Conservation (phyloP, 2,797 vertebrate species). For the Etheostoma perlongum region DNA sequence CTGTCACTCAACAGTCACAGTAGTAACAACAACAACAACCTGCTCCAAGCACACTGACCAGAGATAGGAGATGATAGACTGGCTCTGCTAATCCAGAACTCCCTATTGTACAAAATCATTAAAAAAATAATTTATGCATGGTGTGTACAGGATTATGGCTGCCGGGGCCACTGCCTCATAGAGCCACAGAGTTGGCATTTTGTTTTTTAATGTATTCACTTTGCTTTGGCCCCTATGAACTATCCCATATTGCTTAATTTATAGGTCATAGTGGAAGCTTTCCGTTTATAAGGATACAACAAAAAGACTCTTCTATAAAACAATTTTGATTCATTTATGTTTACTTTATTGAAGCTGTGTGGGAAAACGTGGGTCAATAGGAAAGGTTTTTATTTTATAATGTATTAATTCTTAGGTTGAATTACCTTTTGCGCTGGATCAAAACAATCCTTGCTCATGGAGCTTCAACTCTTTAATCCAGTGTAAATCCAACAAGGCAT, state of each 20-base stretch:
- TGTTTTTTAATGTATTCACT: background rate
- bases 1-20: too few relatives aligned
- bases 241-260: background rate
- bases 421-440: background rate
- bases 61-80: too few relatives aligned
- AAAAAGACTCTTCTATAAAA: too few relatives aligned
- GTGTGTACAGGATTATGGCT: too few relatives aligned
- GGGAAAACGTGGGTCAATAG: too few relatives aligned
- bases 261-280: background rate
- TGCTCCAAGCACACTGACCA: too few relatives aligned
- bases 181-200: background rate
- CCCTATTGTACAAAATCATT: too few relatives aligned
- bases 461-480: constrained; percentile 42
- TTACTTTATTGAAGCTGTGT: background rate
- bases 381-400: background rate
- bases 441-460: background rate
- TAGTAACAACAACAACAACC: too few relatives aligned
- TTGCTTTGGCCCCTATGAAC: background rate
- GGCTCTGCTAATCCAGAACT: too few relatives aligned
- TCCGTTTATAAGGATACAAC: background rate
- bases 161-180: background rate
- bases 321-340: background rate
- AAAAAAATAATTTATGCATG: too few relatives aligned
- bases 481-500: constrained; percentile 53
- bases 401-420: background rate